phyloP scores from a whole-genome alignment of 2,113 vertebrate genomes.

The Dasyornis broadbenti region DNA sequence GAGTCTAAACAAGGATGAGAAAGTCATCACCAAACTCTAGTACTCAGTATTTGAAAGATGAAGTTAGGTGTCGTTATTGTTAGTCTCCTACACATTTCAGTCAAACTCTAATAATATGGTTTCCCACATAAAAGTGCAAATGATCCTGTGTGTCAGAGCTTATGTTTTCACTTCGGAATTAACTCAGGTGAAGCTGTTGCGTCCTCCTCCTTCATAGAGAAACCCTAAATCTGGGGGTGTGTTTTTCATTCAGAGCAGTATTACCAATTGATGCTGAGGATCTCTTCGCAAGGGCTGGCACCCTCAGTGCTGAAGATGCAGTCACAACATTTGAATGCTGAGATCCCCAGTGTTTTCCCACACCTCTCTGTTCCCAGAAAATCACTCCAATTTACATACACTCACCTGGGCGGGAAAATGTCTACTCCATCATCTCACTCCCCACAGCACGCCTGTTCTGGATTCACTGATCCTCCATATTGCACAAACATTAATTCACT shows the following conservation, averaged over 20 bases:
- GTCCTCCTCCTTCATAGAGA: background rate
- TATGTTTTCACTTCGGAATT: background rate
- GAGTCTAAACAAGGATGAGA: background rate
- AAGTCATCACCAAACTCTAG: background rate
- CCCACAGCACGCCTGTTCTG: background rate
- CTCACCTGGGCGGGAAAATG: background rate
- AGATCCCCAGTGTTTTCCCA: background rate
- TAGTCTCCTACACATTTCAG: background rate
- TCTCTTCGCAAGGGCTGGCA: background rate
- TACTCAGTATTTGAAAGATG: background rate
- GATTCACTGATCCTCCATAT: background rate
- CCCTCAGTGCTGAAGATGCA: background rate
- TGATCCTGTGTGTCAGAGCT: background rate
- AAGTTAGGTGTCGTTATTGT: background rate
- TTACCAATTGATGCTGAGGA: background rate
- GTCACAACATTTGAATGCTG: background rate
- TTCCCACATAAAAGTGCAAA: slow-evolving; percentile 29
- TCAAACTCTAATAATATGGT: slow-evolving; percentile 14
- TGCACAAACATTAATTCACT: background rate
- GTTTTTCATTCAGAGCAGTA: background rate
- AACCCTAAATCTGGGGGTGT: background rate
- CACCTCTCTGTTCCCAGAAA: background rate
- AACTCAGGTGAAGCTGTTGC: background rate
- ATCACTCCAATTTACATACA: background rate
- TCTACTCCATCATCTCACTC: background rate